phyloP scores from a whole-genome alignment of 37 sponge, comb jelly and placozoan genomes.

The Crambe crambe region DNA sequence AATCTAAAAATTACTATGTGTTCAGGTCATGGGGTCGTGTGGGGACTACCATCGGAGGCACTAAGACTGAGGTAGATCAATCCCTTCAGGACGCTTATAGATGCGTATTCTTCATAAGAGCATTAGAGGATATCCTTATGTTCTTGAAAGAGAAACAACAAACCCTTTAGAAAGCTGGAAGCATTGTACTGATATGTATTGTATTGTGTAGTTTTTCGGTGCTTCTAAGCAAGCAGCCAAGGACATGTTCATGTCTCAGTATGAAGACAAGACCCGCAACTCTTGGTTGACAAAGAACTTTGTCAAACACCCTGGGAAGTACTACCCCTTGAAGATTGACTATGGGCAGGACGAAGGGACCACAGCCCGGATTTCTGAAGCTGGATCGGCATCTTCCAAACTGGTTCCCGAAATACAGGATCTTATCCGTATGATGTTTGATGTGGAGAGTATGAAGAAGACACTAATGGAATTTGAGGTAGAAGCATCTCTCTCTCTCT shows the following conservation, averaged over 20 bases:
- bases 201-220: not conserved
- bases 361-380: not conserved
- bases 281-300: conserved; percentile 56
- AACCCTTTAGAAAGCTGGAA: no score
- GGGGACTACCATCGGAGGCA: conserved; percentile 94
- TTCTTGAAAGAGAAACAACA: no score
- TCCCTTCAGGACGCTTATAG: no score
- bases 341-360: conserved; percentile 84
- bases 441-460: conserved; percentile 94
- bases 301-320: conserved; percentile 84
- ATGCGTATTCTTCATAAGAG: no score
- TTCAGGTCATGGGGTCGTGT: conserved; percentile 98
- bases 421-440: conserved; percentile 89
- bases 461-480: conserved; percentile 97
- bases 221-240: conserved; percentile 32
- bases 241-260: conserved; percentile 49
- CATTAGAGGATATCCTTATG: no score
- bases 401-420: conserved; percentile 83
- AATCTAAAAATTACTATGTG: conserved; percentile 52
- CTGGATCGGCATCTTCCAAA: conserved; percentile 79
- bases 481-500: not conserved
- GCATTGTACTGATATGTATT: no score
- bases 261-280: conserved; percentile 87
- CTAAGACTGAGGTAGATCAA: conserved; percentile 70
- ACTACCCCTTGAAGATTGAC: conserved; percentile 98